Evolutionary conservation across 2,888 invertebrate genomes (phyloP).

Genomic region (Parnassius apollo): DNA sequence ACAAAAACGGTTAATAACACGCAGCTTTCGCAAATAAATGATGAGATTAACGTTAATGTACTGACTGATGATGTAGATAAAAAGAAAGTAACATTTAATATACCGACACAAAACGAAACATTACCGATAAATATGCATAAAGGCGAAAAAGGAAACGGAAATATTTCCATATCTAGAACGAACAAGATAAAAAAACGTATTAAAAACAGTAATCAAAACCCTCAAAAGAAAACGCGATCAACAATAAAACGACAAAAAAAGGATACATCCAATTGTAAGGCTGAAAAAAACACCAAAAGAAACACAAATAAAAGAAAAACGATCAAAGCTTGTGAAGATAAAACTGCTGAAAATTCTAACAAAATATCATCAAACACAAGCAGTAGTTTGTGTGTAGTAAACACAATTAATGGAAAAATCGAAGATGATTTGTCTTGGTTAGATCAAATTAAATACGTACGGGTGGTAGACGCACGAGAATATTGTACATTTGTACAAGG

Average conservation of each 20-base stretch:
- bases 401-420: not conserved
- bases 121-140: not conserved
- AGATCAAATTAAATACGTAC: conserved; percentile 18
- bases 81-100: not conserved
- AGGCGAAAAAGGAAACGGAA: not conserved
- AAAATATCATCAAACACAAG: not conserved
- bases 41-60: too few species aligned
- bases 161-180: not conserved
- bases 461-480: conserved; percentile 15
- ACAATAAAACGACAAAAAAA: not conserved
- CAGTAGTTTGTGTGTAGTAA: not conserved
- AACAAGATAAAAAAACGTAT: not conserved
- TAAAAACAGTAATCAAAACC: not conserved
- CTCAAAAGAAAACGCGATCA: not conserved
- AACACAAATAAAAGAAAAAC: not conserved
- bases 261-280: not conserved
- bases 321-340: not conserved
- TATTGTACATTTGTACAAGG: not conserved
- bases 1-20: too few species aligned
- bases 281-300: not conserved
- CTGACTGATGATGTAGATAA: too few species aligned
- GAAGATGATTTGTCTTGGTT: conserved; percentile 20
- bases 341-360: not conserved
- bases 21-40: too few species aligned
- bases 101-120: not conserved